Conservation (phyloP, 92 coral and sea anemone genomes). For the Bergia puertoricense region DNA sequence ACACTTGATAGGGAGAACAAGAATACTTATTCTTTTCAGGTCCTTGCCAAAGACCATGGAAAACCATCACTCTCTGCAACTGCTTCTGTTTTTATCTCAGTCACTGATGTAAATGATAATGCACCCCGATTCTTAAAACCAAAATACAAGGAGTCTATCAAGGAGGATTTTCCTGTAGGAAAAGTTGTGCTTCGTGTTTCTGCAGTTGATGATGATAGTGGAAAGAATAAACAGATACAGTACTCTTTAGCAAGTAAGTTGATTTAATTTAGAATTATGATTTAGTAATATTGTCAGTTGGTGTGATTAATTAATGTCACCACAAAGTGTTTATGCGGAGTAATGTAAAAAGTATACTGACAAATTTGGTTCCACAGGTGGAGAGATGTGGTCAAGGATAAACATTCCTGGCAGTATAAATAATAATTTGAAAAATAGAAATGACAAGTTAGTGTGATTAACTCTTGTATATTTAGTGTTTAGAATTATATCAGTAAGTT, state of each 20-base stretch:
- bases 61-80: conserved; percentile 62
- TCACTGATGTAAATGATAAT: conserved; percentile 92
- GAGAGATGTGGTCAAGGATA: no score
- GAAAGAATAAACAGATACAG: conserved; percentile 68
- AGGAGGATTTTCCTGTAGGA: conserved; percentile 69
- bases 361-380: not conserved
- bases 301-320: not conserved
- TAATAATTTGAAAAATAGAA: no score
- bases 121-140: conserved; percentile 68
- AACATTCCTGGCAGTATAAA: no score
- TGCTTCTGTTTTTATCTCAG: conserved; percentile 73
- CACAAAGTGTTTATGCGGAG: not conserved
- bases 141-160: conserved; percentile 59
- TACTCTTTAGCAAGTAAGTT: conserved; percentile 74
- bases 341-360: not conserved
- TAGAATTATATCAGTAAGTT: no score
- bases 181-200: conserved; percentile 64
- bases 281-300: no score
- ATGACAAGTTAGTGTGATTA: no score
- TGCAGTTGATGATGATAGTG: conserved; percentile 86
- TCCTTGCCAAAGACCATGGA: conserved; percentile 89
- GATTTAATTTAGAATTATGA: not conserved
- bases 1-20: conserved; percentile 71
- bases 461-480: no score
- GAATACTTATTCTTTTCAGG: conserved; percentile 68